These are phyloP conservation scores for Oryctolagus cuniculus DNA, from an alignment of 2,113 vertebrate genomes.

Conservation along the genomic window DNA sequence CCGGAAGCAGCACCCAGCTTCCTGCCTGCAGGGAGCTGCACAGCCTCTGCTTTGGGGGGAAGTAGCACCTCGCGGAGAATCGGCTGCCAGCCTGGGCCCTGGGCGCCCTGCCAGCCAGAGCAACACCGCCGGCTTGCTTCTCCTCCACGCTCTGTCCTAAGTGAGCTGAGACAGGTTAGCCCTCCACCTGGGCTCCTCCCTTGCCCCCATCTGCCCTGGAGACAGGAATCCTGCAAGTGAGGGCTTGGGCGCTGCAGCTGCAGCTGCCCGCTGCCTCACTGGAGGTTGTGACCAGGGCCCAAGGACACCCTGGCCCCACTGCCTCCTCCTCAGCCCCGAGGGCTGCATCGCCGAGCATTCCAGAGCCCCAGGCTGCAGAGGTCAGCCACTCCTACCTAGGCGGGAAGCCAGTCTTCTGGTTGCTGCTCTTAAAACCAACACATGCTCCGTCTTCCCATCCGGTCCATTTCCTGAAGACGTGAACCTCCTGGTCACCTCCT, in stretches of 20 bases:
- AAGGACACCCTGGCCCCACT: background rate
- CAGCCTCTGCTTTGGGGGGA: background rate
- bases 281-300: background rate
- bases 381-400: conserved; percentile 58
- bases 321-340: conserved; percentile 22
- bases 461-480: background rate
- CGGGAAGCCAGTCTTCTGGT: conserved; percentile 73
- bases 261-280: background rate
- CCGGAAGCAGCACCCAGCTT: fast-evolving
- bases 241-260: background rate
- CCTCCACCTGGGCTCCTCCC: background rate
- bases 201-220: fast-evolving
- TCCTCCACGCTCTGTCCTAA: background rate
- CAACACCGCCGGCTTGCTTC: background rate
- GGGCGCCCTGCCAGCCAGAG: background rate
- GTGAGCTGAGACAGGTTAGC: background rate
- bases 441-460: background rate
- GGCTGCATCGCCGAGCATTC: background rate
- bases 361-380: conserved; percentile 53
- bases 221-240: too few relatives aligned
- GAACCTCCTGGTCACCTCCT: conserved; percentile 23
- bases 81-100: too few relatives aligned
- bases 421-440: conserved; percentile 59
- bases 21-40: background rate
- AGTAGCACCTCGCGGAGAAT: too few relatives aligned